Percentiles rank a stretch among this genome's conserved stretches.
phyloP scores from a whole-genome alignment of 2,888 invertebrate species.

The Corythucha ciliata region DNA sequence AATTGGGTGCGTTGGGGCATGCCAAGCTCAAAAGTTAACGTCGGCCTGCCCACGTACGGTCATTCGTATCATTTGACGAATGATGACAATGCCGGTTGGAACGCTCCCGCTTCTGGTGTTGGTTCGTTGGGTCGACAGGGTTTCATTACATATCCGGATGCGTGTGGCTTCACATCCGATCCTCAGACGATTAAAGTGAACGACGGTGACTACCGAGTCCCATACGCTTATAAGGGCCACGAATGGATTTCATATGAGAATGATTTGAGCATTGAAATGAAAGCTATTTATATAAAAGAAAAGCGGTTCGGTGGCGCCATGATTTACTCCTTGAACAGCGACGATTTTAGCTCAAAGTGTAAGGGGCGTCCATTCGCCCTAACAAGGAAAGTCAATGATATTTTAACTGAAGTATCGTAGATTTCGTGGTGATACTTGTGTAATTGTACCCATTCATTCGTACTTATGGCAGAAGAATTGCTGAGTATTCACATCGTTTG shows the following conservation, averaged over 20 bases:
- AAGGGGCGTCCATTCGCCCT: constrained; percentile 31
- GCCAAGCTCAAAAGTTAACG: constrained; percentile 63
- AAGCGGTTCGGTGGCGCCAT: constrained; percentile 67
- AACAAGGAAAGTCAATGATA: constrained; percentile 21
- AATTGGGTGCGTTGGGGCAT: constrained; percentile 70
- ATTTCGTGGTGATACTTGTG: no score
- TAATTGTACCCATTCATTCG: no score
- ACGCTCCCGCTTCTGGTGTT: constrained; percentile 59
- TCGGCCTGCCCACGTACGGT: constrained; percentile 83
- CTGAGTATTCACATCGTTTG: no score
- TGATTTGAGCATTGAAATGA: constrained; percentile 57
- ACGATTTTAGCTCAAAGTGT: constrained; percentile 61
- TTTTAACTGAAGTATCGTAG: no score
- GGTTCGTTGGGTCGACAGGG: constrained; percentile 59
- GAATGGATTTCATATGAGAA: constrained; percentile 84
- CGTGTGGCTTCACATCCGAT: constrained; percentile 55
- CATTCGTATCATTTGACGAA: constrained; percentile 67
- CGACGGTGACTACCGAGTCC: constrained; percentile 62
- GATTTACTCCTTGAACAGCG: constrained; percentile 72
- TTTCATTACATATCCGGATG: constrained; percentile 59
- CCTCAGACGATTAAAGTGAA: constrained; percentile 50
- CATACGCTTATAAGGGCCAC: constrained; percentile 57
- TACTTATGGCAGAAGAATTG: no score
- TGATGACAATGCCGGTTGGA: constrained; percentile 51
- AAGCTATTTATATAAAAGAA: constrained; percentile 54